Percentiles rank a stretch among this genome's conserved stretches.
phyloP scores from a whole-genome alignment of 2,797 vertebrate species.

The Clarias laeviceps region DNA sequence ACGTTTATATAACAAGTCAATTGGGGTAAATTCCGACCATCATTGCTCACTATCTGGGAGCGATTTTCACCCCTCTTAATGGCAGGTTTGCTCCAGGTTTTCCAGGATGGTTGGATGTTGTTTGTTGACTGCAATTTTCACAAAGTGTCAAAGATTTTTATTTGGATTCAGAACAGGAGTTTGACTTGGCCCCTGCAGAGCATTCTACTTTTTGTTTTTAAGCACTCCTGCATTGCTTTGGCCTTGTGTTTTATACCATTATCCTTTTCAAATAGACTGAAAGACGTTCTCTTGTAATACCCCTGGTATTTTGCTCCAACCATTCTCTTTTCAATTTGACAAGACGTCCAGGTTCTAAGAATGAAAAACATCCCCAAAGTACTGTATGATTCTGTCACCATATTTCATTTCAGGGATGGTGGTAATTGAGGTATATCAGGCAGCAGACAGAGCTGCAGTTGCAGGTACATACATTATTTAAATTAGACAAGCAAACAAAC shows the following conservation, averaged over 20 bases:
- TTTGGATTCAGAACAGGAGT: not conserved
- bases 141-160: not conserved
- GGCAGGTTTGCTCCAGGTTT: not conserved
- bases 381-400: not conserved
- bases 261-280: not conserved
- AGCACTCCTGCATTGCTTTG: not conserved
- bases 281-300: not conserved
- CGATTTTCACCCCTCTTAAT: not conserved
- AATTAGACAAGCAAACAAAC: not conserved
- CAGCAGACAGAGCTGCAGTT: not conserved
- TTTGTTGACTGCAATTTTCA: conserved; percentile 8
- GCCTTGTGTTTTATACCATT: not conserved
- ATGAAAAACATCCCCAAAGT: not conserved
- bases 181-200: not conserved
- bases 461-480: not conserved
- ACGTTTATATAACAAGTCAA: not conserved
- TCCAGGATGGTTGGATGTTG: not conserved
- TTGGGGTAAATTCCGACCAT: not conserved
- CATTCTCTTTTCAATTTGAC: not conserved
- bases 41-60: not conserved
- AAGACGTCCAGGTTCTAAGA: not conserved
- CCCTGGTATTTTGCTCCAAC: not conserved
- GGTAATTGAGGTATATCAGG: not conserved
- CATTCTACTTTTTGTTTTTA: not conserved
- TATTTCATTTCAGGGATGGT: not conserved